Evolutionary conservation across 2,797 vertebrate genomes (phyloP), one percentile per base, ranked within the genome.

Genomic region (Premnoplex brunnescens): DNA sequence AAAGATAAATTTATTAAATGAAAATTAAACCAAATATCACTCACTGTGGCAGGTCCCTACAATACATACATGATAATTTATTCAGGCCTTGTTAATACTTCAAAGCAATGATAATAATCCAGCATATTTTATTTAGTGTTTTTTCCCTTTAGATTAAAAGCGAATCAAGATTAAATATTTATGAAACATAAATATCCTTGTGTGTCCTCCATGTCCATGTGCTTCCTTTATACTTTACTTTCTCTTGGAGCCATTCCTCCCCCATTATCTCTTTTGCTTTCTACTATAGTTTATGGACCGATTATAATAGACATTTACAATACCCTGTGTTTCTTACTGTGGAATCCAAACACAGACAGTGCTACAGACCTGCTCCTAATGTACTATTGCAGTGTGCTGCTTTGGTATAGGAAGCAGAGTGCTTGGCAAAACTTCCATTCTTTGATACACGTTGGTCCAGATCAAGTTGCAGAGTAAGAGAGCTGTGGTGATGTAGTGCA

Each of bases 81-180:
- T 93, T 93, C 81, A 80, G 72, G 54, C n/a, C 73, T 94, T 93
- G 52, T 93, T 95, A 91, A 66, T 88, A 78, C 85, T 89, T 95
- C 68, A 93, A 91, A 92, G 73, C 24, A 68, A 82, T 91, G 39
- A 78, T 80, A 88, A 93, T 82, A 96, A 92, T 94, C 43, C 39
- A 80, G 6, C 37, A 34, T 75, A 85, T 88, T 96, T 96, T 79
- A 79, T 92, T 92, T 79, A 36, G 10, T 39, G 8, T 73, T 88
- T 91, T 93, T 91, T 89, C 75, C 54, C 74, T 94, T 72, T 81
- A 88, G 77, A 93, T 91, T 95, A 44, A 76, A 88, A 95, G 62
- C 88, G 66, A 93, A 84, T 64, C 27, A 41, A 64, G 36, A 56
- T 89, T 64, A 95, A 94, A 75, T 91, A 93, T 88, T 95, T 88